phyloP scores from a whole-genome alignment of 2,888 invertebrate genomes.

The Neelides folsomi region DNA sequence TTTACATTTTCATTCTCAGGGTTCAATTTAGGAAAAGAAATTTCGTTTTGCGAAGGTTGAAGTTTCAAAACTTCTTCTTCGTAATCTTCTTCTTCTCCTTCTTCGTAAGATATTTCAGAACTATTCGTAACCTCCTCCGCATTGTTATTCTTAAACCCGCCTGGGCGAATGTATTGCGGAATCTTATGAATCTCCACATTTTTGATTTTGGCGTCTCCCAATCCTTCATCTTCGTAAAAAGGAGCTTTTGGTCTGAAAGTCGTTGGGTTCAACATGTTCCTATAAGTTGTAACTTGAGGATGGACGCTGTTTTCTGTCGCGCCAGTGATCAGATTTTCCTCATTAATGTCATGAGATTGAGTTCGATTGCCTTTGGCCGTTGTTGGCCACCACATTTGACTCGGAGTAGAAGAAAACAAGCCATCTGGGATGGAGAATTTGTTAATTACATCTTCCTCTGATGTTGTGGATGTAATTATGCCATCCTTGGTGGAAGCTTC shows the following conservation, averaged over 20 bases:
- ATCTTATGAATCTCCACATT: slow-evolving; percentile 28
- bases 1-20: too few relatives aligned
- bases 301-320: not conserved
- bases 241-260: slow-evolving; percentile 25
- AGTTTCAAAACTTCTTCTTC: too few relatives aligned
- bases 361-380: slow-evolving; percentile 21
- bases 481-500: not conserved
- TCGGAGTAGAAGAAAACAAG: slow-evolving; percentile 6
- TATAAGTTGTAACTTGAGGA: slow-evolving; percentile 21
- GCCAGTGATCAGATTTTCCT: not conserved
- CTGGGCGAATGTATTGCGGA: slow-evolving; percentile 10
- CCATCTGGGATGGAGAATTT: slow-evolving; percentile 6
- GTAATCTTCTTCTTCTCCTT: slow-evolving; percentile 3
- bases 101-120: slow-evolving; percentile 13
- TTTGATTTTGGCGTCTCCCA: slow-evolving; percentile 26
- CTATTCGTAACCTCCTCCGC: slow-evolving; percentile 11
- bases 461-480: not conserved
- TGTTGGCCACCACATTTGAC: slow-evolving; percentile 24
- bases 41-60: too few relatives aligned
- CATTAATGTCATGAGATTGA: not conserved
- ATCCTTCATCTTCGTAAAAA: slow-evolving; percentile 28
- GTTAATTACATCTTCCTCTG: slow-evolving; percentile 6
- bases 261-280: slow-evolving; percentile 21
- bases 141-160: slow-evolving; percentile 2
- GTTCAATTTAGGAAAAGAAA: too few relatives aligned